Percentiles rank a stretch among this genome's conserved stretches.
Evolutionary conservation across 2,888 invertebrate genomes (phyloP).

Genomic region (Chrysodeixis includens): DNA sequence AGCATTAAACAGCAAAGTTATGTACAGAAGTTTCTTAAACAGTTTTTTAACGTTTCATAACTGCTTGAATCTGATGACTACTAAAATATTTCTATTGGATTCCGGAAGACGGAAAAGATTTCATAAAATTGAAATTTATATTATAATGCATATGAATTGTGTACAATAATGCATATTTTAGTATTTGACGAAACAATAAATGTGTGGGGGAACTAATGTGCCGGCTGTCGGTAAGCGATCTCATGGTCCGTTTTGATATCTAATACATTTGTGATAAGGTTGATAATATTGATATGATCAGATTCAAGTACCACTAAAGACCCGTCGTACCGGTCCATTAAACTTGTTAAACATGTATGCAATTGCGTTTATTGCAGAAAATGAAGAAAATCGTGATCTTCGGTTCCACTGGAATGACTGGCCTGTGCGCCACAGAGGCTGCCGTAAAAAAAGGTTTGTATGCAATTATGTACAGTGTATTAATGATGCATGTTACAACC

Average conservation of each 20-base stretch:
- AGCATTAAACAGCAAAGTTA: conserved; percentile 16
- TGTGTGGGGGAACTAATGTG: not conserved
- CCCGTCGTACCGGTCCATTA: not conserved
- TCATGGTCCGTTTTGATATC: not conserved
- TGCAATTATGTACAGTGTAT: not conserved
- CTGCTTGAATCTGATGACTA: conserved; percentile 18
- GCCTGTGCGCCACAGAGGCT: conserved; percentile 93
- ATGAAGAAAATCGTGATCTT: conserved; percentile 95
- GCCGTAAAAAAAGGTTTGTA: conserved; percentile 94
- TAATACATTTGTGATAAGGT: not conserved
- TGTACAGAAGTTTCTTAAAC: not conserved
- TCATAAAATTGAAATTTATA: not conserved
- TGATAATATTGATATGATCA: not conserved
- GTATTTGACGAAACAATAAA: no score
- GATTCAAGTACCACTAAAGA: not conserved
- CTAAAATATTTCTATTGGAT: conserved; percentile 5
- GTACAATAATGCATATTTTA: no score
- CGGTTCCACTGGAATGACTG: conserved; percentile 95
- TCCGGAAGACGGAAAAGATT: not conserved
- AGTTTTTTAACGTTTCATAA: conserved; percentile 11
- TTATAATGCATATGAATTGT: no score
- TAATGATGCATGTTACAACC: no score
- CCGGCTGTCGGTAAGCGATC: not conserved
- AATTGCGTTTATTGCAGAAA: conserved; percentile 43
- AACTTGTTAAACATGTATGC: not conserved